These are phyloP conservation scores for Drosophila micromelanica DNA, from an alignment of 1,140 invertebrate species.

Conservation along the genomic window DNA sequence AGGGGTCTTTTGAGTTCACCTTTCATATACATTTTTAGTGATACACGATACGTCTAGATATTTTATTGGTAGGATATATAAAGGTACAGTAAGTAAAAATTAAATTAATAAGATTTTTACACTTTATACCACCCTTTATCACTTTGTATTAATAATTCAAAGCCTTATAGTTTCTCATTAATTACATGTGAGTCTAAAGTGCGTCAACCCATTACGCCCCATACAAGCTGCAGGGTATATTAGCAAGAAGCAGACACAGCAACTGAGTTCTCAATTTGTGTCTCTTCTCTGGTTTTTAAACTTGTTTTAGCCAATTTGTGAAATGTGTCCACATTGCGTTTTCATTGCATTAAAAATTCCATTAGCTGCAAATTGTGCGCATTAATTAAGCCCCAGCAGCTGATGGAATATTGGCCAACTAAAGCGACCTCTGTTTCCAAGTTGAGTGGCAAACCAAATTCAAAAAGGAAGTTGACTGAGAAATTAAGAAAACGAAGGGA, in stretches of 20 bases:
- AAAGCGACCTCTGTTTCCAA: neutral
- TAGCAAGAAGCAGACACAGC: neutral
- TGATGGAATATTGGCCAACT: conserved; percentile 46
- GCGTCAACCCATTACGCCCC: too few species aligned
- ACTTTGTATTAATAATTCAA: too few species aligned
- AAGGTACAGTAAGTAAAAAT: too few species aligned
- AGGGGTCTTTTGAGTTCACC: too few species aligned
- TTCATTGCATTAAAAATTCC: conserved; percentile 76
- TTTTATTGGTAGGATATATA: too few species aligned
- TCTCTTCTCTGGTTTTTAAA: neutral
- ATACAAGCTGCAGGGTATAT: neutral
- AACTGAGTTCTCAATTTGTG: conserved; percentile 18
- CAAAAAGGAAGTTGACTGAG: too few species aligned
- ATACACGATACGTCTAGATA: too few species aligned
- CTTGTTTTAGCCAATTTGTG: conserved; percentile 44
- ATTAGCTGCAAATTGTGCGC: conserved; percentile 71
- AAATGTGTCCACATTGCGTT: conserved; percentile 50
- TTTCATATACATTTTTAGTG: too few species aligned
- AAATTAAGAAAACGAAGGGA: neutral
- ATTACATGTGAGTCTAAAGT: too few species aligned
- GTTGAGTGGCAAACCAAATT: too few species aligned
- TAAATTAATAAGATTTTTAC: too few species aligned
- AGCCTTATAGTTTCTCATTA: neutral
- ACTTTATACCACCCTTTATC: too few species aligned
- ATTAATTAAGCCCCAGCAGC: conserved; percentile 62